These are phyloP conservation scores for Scolopax mira DNA, from an alignment of 2,113 vertebrate species.

Conservation along the genomic window DNA sequence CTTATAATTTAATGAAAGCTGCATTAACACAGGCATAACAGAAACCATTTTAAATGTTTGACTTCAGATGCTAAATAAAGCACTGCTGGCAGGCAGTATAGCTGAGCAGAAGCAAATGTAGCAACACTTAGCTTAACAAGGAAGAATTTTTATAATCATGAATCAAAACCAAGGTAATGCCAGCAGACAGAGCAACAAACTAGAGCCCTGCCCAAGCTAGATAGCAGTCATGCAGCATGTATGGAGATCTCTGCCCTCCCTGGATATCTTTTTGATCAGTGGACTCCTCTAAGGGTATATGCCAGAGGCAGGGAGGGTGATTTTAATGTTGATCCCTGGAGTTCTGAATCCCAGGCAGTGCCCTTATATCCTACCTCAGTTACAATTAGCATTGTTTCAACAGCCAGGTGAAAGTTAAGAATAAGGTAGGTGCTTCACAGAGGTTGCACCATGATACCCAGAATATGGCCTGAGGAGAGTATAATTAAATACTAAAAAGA, in stretches of 20 bases:
- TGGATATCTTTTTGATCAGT: not conserved
- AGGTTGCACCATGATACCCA: not conserved
- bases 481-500: not conserved
- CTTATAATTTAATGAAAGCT: not conserved
- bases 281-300: accelerated
- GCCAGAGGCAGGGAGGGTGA: not conserved
- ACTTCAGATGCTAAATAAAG: not conserved
- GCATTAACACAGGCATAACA: not conserved
- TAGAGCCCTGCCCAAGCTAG: not conserved
- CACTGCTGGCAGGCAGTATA: not conserved
- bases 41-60: not conserved
- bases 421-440: not conserved
- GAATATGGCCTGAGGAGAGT: not conserved
- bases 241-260: not conserved
- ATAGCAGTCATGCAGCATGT: accelerated
- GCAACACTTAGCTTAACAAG: not conserved
- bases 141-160: not conserved
- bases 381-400: not conserved
- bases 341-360: not conserved
- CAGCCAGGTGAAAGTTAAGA: not conserved
- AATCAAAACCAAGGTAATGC: not conserved
- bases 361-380: not conserved
- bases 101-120: not conserved
- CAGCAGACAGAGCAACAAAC: not conserved
- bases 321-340: not conserved